Conservation (phyloP, 2,797 vertebrate genomes). For the Sebastolobus altivelis region DNA sequence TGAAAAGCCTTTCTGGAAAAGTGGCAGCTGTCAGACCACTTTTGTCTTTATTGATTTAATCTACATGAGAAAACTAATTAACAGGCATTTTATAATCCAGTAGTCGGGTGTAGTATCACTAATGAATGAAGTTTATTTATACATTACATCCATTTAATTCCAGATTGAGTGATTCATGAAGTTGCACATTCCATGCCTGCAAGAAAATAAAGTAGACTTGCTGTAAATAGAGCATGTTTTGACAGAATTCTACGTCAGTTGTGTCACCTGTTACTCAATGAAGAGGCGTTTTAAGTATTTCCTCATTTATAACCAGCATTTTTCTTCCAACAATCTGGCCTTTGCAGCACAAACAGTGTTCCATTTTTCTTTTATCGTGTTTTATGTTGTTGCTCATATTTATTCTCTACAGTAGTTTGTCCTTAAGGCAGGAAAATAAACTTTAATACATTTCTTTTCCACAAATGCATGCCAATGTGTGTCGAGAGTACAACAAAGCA, state of each 20-base stretch:
- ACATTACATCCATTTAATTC: neutral
- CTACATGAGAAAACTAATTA: constrained; percentile 3
- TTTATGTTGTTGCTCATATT: neutral
- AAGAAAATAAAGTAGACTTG: neutral
- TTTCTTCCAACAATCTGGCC: neutral
- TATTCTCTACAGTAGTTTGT: neutral
- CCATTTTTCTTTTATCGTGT: neutral
- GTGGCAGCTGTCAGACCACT: constrained; percentile 33
- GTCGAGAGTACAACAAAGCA: neutral
- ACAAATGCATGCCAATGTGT: neutral
- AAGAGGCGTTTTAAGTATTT: neutral
- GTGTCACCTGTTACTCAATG: neutral
- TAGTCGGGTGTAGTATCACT: neutral
- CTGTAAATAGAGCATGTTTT: neutral
- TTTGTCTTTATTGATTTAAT: constrained; percentile 1
- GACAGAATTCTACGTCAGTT: neutral
- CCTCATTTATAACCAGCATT: neutral
- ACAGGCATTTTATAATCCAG: no score
- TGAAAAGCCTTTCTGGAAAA: constrained; percentile 28
- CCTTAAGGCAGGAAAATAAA: constrained; percentile 8
- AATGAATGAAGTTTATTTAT: neutral
- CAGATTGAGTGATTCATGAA: constrained; percentile 8
- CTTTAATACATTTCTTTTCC: neutral
- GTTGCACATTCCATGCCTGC: neutral
- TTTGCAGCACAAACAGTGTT: neutral